These are phyloP conservation scores for Cromileptes altivelis DNA, from an alignment of 2,113 vertebrate species.

Conservation along the genomic window DNA sequence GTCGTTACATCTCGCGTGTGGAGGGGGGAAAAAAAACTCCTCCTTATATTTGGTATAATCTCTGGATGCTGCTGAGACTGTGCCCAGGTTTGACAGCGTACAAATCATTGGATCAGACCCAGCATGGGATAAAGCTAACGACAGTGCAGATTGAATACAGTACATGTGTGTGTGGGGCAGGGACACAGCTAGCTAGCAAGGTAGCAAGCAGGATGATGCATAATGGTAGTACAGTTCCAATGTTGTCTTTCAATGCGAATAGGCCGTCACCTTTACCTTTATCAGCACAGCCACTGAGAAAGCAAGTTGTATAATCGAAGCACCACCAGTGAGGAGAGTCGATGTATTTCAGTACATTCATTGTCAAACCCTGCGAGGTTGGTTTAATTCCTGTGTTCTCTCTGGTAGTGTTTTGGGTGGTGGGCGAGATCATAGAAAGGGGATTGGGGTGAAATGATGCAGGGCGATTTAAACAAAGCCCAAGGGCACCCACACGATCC, in stretches of 20 bases:
- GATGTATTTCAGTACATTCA: constrained; percentile 72
- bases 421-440: constrained; percentile 49
- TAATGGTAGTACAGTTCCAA: constrained; percentile 15
- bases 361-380: constrained; percentile 62
- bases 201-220: constrained; percentile 19
- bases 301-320: constrained; percentile 36
- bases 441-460: constrained; percentile 54
- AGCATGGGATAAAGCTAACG: constrained; percentile 77
- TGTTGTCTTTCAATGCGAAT: constrained; percentile 15
- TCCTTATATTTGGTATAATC: constrained; percentile 83
- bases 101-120: constrained; percentile 69
- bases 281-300: constrained; percentile 12
- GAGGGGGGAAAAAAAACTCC: constrained; percentile 58
- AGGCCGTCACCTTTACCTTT: constrained; percentile 18
- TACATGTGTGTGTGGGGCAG: constrained; percentile 45
- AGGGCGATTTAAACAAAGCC: constrained; percentile 56
- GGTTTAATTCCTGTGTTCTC: constrained; percentile 39
- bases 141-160: constrained; percentile 71
- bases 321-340: constrained; percentile 46
- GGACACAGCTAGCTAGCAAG: constrained; percentile 3
- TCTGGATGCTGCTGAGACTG: constrained; percentile 72
- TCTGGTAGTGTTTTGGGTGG: constrained; percentile 41
- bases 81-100: constrained; percentile 71
- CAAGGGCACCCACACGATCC: constrained; percentile 59
- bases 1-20: constrained; percentile 49